Evolutionary conservation across 2,888 invertebrate species (phyloP).

Genomic region (Apodemia duryi): DNA sequence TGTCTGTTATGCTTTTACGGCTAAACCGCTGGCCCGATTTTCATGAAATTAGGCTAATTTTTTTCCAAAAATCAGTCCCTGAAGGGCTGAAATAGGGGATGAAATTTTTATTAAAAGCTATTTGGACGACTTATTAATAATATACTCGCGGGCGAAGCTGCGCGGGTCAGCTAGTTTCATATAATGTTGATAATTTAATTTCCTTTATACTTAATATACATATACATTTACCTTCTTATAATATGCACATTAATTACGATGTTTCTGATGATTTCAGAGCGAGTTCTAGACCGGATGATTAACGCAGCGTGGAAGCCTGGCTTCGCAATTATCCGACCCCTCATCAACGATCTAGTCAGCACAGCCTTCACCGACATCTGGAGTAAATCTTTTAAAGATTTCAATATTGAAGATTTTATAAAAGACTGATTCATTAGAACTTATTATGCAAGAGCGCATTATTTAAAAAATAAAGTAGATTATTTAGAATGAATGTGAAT

Average conservation of each 20-base stretch:
- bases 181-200: background rate
- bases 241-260: background rate
- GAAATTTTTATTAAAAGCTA: too few species aligned
- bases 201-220: background rate
- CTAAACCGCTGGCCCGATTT: too few species aligned
- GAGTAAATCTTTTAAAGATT: slow-evolving; percentile 85
- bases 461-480: background rate
- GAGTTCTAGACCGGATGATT: slow-evolving; percentile 86
- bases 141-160: too few species aligned
- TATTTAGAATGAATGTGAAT: too few species aligned
- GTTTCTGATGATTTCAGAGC: slow-evolving; percentile 63
- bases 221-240: too few species aligned
- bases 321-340: slow-evolving; percentile 84
- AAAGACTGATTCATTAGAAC: slow-evolving; percentile 41
- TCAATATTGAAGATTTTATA: slow-evolving; percentile 84
- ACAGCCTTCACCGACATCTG: slow-evolving; percentile 91
- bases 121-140: too few species aligned
- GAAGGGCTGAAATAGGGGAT: too few species aligned
- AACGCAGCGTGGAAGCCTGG: slow-evolving; percentile 91
- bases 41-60: too few species aligned
- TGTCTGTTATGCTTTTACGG: too few species aligned
- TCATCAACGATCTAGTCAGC: slow-evolving; percentile 91
- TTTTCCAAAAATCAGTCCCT: too few species aligned
- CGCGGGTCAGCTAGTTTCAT: too few species aligned
- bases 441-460: background rate